Percentiles rank a stretch among this genome's conserved stretches.
These are phyloP conservation scores for Seriola aureovittata DNA, from an alignment of 2,113 vertebrate genomes.

Conservation along the genomic window DNA sequence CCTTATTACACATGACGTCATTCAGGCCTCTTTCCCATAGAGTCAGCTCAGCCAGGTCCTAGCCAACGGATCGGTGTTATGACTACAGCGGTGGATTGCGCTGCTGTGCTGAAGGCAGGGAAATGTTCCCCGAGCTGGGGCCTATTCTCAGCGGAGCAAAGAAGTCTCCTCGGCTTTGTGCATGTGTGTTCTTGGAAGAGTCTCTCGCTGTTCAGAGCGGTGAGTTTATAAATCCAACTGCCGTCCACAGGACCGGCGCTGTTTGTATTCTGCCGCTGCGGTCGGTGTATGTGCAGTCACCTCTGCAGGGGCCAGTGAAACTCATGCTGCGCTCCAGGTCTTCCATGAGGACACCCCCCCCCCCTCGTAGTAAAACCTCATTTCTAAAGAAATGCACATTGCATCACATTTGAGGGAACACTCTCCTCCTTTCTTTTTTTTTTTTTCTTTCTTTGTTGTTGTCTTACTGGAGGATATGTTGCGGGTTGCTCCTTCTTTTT, in stretches of 20 bases:
- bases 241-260: conserved; percentile 59
- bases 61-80: conserved; percentile 67
- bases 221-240: conserved; percentile 78
- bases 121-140: conserved; percentile 39
- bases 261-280: conserved; percentile 73
- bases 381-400: conserved; percentile 46
- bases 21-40: conserved; percentile 43
- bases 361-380: conserved; percentile 25
- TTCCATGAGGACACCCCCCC: conserved; percentile 26
- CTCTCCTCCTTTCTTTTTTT: conserved; percentile 23
- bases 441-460: conserved; percentile 36
- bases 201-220: conserved; percentile 60
- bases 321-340: conserved; percentile 47
- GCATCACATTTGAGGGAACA: conserved; percentile 27
- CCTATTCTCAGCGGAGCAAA: conserved; percentile 61
- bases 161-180: conserved; percentile 52
- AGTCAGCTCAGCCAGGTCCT: conserved; percentile 45
- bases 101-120: conserved; percentile 50
- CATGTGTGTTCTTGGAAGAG: conserved; percentile 47
- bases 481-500: conserved; percentile 18
- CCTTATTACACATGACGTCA: conserved; percentile 71
- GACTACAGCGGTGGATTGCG: conserved; percentile 62
- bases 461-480: conserved; percentile 50
- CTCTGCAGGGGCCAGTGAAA: conserved; percentile 66
- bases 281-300: conserved; percentile 77